These are phyloP conservation scores for Campoletis raptor DNA, from an alignment of 2,888 invertebrate species.

Conservation along the genomic window DNA sequence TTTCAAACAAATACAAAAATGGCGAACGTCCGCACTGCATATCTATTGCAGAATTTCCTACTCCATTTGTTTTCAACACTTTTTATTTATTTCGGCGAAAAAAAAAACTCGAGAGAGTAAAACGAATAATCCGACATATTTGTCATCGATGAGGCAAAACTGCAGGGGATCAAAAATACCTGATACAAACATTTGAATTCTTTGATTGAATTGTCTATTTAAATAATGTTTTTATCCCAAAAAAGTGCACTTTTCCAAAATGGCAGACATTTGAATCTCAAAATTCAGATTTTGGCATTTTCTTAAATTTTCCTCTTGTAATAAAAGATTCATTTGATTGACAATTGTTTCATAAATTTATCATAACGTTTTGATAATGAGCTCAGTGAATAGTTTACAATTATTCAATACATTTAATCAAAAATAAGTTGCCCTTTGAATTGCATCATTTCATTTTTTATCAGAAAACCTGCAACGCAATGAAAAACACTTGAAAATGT, in stretches of 20 bases:
- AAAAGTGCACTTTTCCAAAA: neutral
- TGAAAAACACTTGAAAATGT: neutral
- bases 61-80: neutral
- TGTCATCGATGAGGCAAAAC: slow-evolving; percentile 31
- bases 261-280: too few species aligned
- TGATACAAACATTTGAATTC: neutral
- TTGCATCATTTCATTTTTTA: neutral
- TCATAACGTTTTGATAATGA: too few species aligned
- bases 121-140: neutral
- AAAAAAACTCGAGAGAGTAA: neutral
- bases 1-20: slow-evolving; percentile 82
- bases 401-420: too few species aligned
- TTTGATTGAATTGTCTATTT: neutral
- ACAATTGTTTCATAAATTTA: too few species aligned
- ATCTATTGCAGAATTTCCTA: slow-evolving; percentile 78
- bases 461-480: neutral
- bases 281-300: too few species aligned
- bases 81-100: neutral
- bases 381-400: too few species aligned
- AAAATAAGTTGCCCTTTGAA: too few species aligned
- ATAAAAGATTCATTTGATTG: too few species aligned
- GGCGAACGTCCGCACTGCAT: slow-evolving; percentile 75
- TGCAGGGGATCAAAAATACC: slow-evolving; percentile 1
- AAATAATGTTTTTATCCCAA: neutral
- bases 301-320: too few species aligned